A percentile compares a stretch with the other conserved stretches of the same genome.
Evolutionary conservation across 2,797 vertebrate species (phyloP).

Genomic region (Melanotaenia nigrans): DNA sequence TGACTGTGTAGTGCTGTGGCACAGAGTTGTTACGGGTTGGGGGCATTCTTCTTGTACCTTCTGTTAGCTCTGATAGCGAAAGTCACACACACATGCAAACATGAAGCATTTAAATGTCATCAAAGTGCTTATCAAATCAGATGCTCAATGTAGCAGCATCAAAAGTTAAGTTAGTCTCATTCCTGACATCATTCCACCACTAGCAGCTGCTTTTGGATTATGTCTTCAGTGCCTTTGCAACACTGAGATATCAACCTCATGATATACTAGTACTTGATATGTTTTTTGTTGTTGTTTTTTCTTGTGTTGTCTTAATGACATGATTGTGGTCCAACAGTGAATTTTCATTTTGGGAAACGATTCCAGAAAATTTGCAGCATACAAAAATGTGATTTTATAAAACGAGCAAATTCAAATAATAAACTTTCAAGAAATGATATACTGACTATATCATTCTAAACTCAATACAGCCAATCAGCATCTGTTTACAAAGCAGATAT

Average conservation of each 20-base stretch:
- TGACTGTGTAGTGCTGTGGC: conserved; percentile 27
- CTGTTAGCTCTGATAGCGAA: conserved; percentile 33
- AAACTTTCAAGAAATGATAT: conserved; percentile 44
- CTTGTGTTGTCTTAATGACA: conserved; percentile 40
- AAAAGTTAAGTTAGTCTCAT: conserved; percentile 25
- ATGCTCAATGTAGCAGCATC: conserved; percentile 46
- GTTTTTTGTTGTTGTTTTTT: conserved; percentile 5
- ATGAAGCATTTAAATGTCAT: conserved; percentile 40
- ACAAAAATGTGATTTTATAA: conserved; percentile 51
- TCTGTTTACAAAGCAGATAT: conserved; percentile 60
- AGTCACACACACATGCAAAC: conserved; percentile 28
- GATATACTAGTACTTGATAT: conserved; percentile 51
- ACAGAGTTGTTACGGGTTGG: conserved; percentile 25
- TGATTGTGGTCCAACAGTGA: conserved; percentile 52
- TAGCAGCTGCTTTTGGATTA: conserved; percentile 55
- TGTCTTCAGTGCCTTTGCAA: conserved; percentile 44
- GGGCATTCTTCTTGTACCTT: conserved; percentile 32
- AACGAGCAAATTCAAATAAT: conserved; percentile 42
- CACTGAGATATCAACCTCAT: conserved; percentile 46
- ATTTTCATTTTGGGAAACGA: conserved; percentile 42
- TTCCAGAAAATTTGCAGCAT: conserved; percentile 47
- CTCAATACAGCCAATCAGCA: conserved; percentile 51
- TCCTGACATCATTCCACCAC: conserved; percentile 45
- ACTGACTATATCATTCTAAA: conserved; percentile 56
- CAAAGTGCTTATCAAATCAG: conserved; percentile 39